Base-by-base conservation (phyloP, 2,888 invertebrate genomes). In the Ennomos quercinarius region DNA sequence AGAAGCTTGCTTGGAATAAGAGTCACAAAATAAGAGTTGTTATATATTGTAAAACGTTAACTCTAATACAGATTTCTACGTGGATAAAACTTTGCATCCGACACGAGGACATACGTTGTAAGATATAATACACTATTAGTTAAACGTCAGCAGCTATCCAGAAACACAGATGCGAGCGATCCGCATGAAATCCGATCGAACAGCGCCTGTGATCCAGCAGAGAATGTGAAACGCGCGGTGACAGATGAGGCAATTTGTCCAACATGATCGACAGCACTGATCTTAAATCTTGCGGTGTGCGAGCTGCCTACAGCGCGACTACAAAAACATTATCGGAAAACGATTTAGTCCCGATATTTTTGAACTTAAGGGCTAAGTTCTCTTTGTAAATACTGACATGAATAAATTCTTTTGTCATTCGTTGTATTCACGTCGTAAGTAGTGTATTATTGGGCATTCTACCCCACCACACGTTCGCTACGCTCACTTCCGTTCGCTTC, bases 231-330 rank as follows among this genome's bases (percentile, higher is more conserved):
- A 64, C 57, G 68, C 65, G 47, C 67, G 47, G 68, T 77, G 77
- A 83, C 78, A 72, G 72, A 82, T 77, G 76, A 71, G 74, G 72
- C 72, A 72, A 81, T 83, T 81, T 80, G 72, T 78, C 73, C 66
- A 51, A 54, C 57, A 57, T 70, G 74, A 71, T 66, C 66, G 73
- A 71, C 73, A 76, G 68, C 64, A 48, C 53, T 72, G 70, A 76
- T 76, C 73, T 61, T 43, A 56, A 59, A 64, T 63, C 57, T 46
- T 52, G 50, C 56, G 44, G 47, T 54, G 55, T 58, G 51, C 53
- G 44, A 42, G 27, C 52, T 57, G 64, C 53, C 61, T 48, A 65
- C 62, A 61, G 39, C 55, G 53, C 51, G 45, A 50, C 52, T 54
- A 40, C 59, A 64, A 68, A 73, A 72, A 67, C 63, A 67, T 73